Conservation (phyloP, 2,797 vertebrate species). For the Chloroceryle inda region DNA sequence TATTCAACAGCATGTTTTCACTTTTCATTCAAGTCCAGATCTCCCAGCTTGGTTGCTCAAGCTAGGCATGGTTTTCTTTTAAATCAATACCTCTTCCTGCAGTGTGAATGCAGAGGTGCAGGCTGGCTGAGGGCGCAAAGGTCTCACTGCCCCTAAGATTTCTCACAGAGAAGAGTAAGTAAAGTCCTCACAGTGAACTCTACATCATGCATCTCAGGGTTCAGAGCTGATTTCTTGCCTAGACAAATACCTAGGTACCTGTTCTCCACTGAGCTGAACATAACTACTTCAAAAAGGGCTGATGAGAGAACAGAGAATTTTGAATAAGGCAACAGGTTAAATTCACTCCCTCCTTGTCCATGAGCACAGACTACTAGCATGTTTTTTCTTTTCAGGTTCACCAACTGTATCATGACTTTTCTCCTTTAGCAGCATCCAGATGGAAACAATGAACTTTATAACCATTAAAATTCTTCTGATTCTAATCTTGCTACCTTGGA, state of each 20-base stretch:
- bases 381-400: background rate
- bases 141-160: background rate
- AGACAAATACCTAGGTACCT: background rate
- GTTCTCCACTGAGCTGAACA: background rate
- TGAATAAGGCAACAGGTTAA: background rate
- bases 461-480: background rate
- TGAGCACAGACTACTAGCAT: background rate
- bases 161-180: background rate
- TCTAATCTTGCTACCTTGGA: background rate
- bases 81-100: background rate
- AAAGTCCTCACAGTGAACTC: background rate
- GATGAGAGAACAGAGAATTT: background rate
- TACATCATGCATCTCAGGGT: background rate
- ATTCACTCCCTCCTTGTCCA: background rate
- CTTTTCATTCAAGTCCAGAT: accelerated
- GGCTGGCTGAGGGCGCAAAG: background rate
- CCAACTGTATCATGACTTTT: background rate
- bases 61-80: background rate
- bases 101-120: background rate
- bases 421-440: background rate
- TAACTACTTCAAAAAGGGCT: background rate
- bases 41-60: background rate
- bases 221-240: background rate
- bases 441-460: background rate
- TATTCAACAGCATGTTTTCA: background rate